A percentile compares a stretch with the other conserved stretches of the same genome.
Conservation (phyloP, 2,888 invertebrate species). For the Labia minor region DNA sequence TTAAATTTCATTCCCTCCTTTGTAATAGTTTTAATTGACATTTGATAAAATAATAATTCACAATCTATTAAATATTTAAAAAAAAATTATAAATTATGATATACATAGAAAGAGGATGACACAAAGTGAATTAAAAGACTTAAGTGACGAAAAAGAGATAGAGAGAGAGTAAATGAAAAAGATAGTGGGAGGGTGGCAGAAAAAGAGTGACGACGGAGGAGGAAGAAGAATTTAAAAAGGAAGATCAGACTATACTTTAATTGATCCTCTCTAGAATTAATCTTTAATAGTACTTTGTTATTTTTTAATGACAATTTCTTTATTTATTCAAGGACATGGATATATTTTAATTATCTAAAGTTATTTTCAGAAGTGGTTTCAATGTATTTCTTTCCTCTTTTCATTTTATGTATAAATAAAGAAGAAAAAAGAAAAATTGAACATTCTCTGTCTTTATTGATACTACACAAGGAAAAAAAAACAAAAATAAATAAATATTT, state of each 20-base stretch:
- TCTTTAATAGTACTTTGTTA: not conserved
- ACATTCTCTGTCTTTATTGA: too few species aligned
- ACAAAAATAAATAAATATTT: too few species aligned
- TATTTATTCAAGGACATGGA: not conserved
- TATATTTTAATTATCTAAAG: slow-evolving; percentile 7
- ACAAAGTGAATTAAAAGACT: not conserved
- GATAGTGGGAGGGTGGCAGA: not conserved
- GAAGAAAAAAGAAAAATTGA: too few species aligned
- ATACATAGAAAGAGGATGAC: not conserved
- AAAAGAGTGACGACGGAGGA: not conserved
- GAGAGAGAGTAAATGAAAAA: not conserved
- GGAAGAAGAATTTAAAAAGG: not conserved
- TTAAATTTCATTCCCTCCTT: not conserved
- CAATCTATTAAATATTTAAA: not conserved
- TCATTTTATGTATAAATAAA: too few species aligned
- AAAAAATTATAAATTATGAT: slow-evolving; percentile 5
- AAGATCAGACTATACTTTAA: slow-evolving; percentile 1
- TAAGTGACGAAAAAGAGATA: not conserved
- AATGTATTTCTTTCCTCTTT: not conserved
- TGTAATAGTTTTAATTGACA: not conserved
- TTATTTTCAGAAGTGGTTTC: not conserved
- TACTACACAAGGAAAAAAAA: too few species aligned
- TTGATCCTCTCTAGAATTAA: not conserved
- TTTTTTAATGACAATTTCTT: slow-evolving; percentile 1
- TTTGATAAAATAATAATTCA: slow-evolving; percentile 13